A percentile compares a stretch with the other conserved stretches of the same genome.
Evolutionary conservation across 2,888 invertebrate genomes (phyloP).

Genomic region (Icerya purchasi): DNA sequence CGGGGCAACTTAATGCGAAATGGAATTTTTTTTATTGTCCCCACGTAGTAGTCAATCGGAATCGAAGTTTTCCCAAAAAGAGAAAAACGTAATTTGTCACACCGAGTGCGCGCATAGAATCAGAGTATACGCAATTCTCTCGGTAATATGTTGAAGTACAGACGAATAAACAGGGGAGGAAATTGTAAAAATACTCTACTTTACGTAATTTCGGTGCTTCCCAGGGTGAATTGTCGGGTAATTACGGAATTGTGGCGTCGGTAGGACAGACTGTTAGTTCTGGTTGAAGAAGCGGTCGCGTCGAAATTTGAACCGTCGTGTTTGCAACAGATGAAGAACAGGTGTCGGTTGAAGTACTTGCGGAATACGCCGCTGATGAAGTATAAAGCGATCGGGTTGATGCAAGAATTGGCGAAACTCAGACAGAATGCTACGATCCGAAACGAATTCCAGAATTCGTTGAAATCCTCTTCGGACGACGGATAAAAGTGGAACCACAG

Average conservation of each 20-base stretch:
- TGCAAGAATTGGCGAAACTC: slow-evolving; percentile 76
- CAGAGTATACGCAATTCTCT: no score
- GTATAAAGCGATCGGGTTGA: slow-evolving; percentile 73
- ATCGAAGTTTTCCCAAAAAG: no score
- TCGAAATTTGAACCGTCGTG: neutral
- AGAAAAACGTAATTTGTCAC: no score
- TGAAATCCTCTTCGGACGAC: slow-evolving; percentile 38
- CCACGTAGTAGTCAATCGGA: no score
- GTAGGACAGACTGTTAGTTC: slow-evolving; percentile 3
- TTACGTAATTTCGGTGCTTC: slow-evolving; percentile 13
- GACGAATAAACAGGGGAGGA: no score
- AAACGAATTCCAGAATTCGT: slow-evolving; percentile 53
- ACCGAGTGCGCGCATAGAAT: no score
- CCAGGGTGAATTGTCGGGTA: slow-evolving; percentile 19
- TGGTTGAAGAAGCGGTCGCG: slow-evolving; percentile 10
- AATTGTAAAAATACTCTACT: no score
- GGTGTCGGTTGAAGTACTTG: slow-evolving; percentile 50
- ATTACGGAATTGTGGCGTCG: slow-evolving; percentile 19
- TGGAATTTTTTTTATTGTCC: no score
- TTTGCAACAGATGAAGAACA: slow-evolving; percentile 56
- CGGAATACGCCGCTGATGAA: slow-evolving; percentile 71
- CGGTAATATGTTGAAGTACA: no score
- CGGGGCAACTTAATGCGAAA: no score
- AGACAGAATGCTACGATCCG: slow-evolving; percentile 67
- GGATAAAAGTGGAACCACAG: slow-evolving; percentile 65